Evolutionary conservation across 2,113 vertebrate genomes (phyloP), one percentile per base, ranked within the genome.

Genomic region (Brienomyrus brachyistius): DNA sequence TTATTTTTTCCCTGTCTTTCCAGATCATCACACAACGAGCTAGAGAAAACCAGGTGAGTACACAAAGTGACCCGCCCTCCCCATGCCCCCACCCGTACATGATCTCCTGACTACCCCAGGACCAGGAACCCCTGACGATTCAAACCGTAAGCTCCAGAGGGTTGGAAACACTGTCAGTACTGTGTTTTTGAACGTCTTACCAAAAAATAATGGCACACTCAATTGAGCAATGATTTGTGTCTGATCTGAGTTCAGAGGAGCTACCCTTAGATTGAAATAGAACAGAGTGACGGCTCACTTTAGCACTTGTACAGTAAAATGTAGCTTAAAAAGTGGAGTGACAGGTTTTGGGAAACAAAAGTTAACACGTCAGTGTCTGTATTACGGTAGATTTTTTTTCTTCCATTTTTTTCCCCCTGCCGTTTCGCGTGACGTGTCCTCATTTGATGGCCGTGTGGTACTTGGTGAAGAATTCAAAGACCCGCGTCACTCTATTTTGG

Each of bases 11-110:
- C 54, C n/a, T 91, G 74, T 85, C 84, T 27, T 92, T 74, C 93
- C 94, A 97, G 96, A 95, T 97, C 96, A 88, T 97, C 96, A 91
- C 96, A 97, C 95, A 97, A 97, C 0, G 96, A 97, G 91, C 94
- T 97, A 93, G 96, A 97, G 94, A 97, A 97, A 92, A 96, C 97
- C 94, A 96, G 96, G 96, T 97, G 93, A 97, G 96, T 88, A 48
- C 10, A 1, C 15, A 27, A 52, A 52, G 4, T 7, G 17, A 56
- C 51, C 88, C 80, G 17, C 17, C 35, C 40, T 19, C 40, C 5
- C 43, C 35, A 54, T 19, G 4, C 15, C 43, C 40, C 80, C 40
- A 83, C 5, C 3, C 31, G 31, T 77, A 13, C 31, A 17, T 19
- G 31, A 35, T 47, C 45, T 2, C 23, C 45, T 50, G 83, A 85